Evolutionary conservation across 2,888 invertebrate genomes (phyloP), one percentile per base, ranked within the genome.

Genomic region (Agrochola litura): DNA sequence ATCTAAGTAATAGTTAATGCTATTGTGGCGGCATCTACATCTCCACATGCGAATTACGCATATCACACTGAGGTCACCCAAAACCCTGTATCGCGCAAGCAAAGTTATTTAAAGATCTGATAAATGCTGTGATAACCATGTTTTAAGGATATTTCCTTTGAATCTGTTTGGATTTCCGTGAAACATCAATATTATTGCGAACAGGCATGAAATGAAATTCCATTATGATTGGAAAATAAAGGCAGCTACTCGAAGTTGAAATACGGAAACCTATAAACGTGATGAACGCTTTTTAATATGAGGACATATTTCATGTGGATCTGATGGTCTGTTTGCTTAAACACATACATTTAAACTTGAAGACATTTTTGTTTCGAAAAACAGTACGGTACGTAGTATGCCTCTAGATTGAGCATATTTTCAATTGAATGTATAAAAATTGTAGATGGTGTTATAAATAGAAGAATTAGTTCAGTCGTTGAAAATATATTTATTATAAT

Each of bases 271-370:
- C 85, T 49, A 87, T 88, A 88, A 86, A 85, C 79, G 77, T 91
- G 91, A 92, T 90, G 77, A 81, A 92, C 84, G 83, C 56, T 69
- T 85, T 90, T 89, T 90, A 92, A 90, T 90, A 90, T 88, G 67
- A 68, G 81, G 41, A 64, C 79, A 76, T 84, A 58, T 68, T 41
- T 86, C 84, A 84, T 65, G n/a, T 10, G 30, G 25, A 52, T 63
- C 19, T 56, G 46, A 60, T 64, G 19, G 16, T 83, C 6, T 64
- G 72, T 83, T 83, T 67, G 61, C 79, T 83, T 83, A 52, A 70
- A 65, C 19, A 41, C 22, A 37, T 52, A 52, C 22, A 61, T 75
- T 66, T 49, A 52, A 63, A 14, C 30, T 61, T 54, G n/a, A 67
- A 52, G 43, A 67, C 6, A 25, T 1, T 12, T 30, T 61, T 4